Evolutionary conservation across 2,888 invertebrate species (phyloP).

Genomic region (Neuroscelio doddi): DNA sequence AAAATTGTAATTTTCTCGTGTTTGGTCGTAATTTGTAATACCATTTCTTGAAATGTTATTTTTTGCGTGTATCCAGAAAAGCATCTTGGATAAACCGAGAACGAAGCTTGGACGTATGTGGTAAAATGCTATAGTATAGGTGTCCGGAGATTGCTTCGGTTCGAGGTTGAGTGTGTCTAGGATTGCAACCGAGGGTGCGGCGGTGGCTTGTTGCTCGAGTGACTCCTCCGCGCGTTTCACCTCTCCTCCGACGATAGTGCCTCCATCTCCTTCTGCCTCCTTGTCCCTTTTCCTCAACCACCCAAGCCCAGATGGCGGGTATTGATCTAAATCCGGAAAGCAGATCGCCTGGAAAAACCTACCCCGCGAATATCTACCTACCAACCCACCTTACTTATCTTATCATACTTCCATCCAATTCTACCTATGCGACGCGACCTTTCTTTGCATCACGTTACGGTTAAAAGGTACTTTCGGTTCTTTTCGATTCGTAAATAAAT

Average conservation of each 20-base stretch:
- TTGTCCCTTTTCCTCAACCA: constrained; percentile 44
- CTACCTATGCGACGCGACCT: constrained; percentile 47
- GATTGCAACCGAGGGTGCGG: constrained; percentile 58
- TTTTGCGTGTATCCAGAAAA: too few relatives aligned
- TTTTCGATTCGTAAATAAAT: too few relatives aligned
- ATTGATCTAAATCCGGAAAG: constrained; percentile 69
- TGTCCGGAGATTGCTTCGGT: constrained; percentile 46
- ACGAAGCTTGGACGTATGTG: neutral
- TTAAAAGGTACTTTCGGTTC: too few relatives aligned
- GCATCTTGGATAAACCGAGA: neutral
- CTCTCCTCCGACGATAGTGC: constrained; percentile 44
- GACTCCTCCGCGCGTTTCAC: constrained; percentile 57
- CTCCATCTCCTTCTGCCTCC: constrained; percentile 35
- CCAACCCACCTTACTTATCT: constrained; percentile 39
- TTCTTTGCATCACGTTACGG: too few relatives aligned
- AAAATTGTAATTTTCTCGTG: too few relatives aligned
- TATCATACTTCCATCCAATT: constrained; percentile 50
- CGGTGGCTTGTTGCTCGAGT: constrained; percentile 65
- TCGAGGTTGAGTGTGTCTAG: constrained; percentile 49
- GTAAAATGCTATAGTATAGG: constrained; percentile 2
- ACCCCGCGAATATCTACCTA: constrained; percentile 60
- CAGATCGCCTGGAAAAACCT: constrained; percentile 68
- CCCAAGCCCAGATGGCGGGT: constrained; percentile 67
- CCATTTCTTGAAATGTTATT: too few relatives aligned
- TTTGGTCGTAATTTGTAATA: too few relatives aligned